These are phyloP conservation scores for Pseudobourletiella spinata DNA, from an alignment of 1,140 invertebrate genomes.

Conservation along the genomic window DNA sequence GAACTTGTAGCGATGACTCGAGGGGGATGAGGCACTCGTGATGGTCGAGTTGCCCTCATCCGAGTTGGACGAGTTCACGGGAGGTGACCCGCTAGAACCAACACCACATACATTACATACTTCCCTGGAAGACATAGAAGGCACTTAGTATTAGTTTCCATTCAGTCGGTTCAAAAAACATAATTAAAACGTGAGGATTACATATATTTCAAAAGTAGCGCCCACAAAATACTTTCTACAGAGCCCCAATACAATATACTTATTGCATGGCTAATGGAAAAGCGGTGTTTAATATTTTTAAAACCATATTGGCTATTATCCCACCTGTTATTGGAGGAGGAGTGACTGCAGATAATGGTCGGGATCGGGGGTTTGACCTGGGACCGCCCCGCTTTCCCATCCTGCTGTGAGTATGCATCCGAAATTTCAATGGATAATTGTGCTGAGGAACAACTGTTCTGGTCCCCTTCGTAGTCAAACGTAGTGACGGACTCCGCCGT, in stretches of 20 bases:
- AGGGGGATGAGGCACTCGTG: constrained; percentile 45
- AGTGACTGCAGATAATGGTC: constrained; percentile 22
- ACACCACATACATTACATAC: too few species aligned
- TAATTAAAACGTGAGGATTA: too few species aligned
- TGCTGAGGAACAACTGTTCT: constrained; percentile 33
- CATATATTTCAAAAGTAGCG: too few species aligned
- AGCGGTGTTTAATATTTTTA: too few species aligned
- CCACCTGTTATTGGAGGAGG: constrained; percentile 26
- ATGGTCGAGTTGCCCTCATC: constrained; percentile 42
- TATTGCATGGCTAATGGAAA: too few species aligned
- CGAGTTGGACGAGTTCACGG: constrained; percentile 17
- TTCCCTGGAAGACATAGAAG: too few species aligned
- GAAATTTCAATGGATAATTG: constrained; percentile 27
- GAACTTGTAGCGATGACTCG: constrained; percentile 68
- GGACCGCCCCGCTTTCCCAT: constrained; percentile 4
- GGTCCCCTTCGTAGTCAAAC: constrained; percentile 30
- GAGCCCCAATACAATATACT: too few species aligned
- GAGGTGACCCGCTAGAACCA: constrained; percentile 18
- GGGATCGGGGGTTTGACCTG: constrained; percentile 27
- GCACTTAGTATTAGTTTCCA: too few species aligned
- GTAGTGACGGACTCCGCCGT: constrained; percentile 7
- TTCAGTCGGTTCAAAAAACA: too few species aligned
- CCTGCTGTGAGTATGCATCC: constrained; percentile 16
- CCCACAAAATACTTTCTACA: too few species aligned
- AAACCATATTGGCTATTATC: background rate